A percentile compares a stretch with the other conserved stretches of the same genome.
These are phyloP conservation scores for Pseudopleuronectes americanus DNA, from an alignment of 2,797 vertebrate species.

Conservation along the genomic window DNA sequence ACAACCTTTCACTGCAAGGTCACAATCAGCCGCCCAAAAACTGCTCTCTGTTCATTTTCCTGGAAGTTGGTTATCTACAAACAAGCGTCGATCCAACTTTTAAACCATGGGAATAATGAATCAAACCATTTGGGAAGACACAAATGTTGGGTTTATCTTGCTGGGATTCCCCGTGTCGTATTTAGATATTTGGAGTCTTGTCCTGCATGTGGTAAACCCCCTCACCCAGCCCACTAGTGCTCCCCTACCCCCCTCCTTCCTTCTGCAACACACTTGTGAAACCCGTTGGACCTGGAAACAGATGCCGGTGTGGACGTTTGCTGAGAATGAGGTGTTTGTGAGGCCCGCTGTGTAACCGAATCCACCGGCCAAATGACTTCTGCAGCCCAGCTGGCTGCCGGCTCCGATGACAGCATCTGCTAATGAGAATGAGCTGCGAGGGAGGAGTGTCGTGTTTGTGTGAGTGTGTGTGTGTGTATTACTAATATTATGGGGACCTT, in stretches of 20 bases:
- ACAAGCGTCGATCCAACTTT: background rate
- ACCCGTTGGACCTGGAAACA: slow-evolving; percentile 61
- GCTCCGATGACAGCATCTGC: slow-evolving; percentile 64
- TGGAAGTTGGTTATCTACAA: background rate
- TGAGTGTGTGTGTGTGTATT: background rate
- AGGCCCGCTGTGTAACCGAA: slow-evolving; percentile 70
- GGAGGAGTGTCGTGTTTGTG: slow-evolving; percentile 27
- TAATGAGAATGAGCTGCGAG: slow-evolving; percentile 70
- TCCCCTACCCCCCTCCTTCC: slow-evolving; percentile 30
- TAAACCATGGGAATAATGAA: background rate
- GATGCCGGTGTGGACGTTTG: slow-evolving; percentile 59
- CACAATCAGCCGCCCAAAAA: background rate
- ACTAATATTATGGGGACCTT: no score
- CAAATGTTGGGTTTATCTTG: background rate
- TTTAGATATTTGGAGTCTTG: slow-evolving; percentile 15
- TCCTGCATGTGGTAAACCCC: slow-evolving; percentile 4
- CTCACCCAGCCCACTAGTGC: slow-evolving; percentile 3
- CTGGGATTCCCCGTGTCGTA: slow-evolving; percentile 11
- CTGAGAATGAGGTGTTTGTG: slow-evolving; percentile 69
- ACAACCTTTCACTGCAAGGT: background rate
- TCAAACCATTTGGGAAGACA: background rate
- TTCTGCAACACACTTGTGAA: slow-evolving; percentile 60
- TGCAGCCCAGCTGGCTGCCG: slow-evolving; percentile 69
- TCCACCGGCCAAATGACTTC: slow-evolving; percentile 67
- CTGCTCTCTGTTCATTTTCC: background rate